Percentiles rank a stretch among this genome's conserved stretches.
Conservation (phyloP, 1,140 invertebrate species). For the Cyphomyrmex costatus region DNA sequence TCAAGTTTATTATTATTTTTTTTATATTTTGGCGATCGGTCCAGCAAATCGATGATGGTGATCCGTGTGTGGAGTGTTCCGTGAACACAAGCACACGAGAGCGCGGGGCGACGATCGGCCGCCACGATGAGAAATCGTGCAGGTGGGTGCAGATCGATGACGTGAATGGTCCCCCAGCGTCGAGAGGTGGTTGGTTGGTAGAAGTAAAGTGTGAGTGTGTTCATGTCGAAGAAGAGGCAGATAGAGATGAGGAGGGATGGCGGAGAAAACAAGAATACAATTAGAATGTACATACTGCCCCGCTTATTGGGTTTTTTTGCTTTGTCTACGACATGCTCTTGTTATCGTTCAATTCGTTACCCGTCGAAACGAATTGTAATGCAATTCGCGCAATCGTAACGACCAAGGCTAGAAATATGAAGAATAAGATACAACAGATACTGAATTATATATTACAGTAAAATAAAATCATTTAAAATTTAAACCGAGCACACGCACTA, state of each 20-base stretch:
- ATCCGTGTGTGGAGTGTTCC: slow-evolving; percentile 75
- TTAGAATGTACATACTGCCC: slow-evolving; percentile 81
- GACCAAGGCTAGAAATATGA: neutral
- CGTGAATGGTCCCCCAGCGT: slow-evolving; percentile 83
- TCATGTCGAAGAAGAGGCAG: slow-evolving; percentile 81
- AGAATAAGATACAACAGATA: slow-evolving; percentile 41
- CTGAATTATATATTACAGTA: neutral
- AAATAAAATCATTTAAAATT: neutral
- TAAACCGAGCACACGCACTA: neutral
- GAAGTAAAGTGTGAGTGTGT: slow-evolving; percentile 82
- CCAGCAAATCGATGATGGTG: slow-evolving; percentile 80
- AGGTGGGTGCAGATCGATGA: slow-evolving; percentile 83
- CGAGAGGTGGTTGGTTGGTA: slow-evolving; percentile 80
- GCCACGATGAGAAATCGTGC: slow-evolving; percentile 80
- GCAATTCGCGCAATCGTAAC: neutral
- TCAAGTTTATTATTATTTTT: slow-evolving; percentile 47
- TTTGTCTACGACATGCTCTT: slow-evolving; percentile 69
- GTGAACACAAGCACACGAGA: slow-evolving; percentile 69
- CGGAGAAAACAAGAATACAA: slow-evolving; percentile 84
- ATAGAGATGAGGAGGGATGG: slow-evolving; percentile 82
- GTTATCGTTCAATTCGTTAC: slow-evolving; percentile 46
- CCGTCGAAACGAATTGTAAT: slow-evolving; percentile 2
- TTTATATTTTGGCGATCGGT: slow-evolving; percentile 74
- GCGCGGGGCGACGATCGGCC: slow-evolving; percentile 71
- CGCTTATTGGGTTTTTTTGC: slow-evolving; percentile 70